These are phyloP conservation scores for Sympetrum striolatum DNA, from an alignment of 2,888 invertebrate genomes.

Conservation along the genomic window DNA sequence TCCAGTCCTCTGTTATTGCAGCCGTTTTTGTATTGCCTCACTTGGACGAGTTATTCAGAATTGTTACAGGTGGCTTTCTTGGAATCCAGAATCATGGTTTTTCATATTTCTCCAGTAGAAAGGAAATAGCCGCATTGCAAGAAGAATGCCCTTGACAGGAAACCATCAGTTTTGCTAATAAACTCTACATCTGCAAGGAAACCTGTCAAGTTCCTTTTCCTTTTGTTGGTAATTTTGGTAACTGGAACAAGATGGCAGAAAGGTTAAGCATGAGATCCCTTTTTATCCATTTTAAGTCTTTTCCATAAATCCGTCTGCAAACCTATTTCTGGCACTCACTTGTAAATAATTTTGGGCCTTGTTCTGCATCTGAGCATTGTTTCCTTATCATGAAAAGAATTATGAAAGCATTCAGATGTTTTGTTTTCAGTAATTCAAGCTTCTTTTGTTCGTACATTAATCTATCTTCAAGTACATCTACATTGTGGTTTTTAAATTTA, in stretches of 20 bases:
- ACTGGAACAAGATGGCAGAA: constrained; percentile 6
- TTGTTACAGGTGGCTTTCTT: background rate
- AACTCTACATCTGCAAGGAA: background rate
- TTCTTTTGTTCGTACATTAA: constrained; percentile 28
- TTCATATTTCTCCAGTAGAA: background rate
- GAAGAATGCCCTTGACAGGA: background rate
- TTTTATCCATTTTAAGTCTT: constrained; percentile 30
- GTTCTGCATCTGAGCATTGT: constrained; percentile 39
- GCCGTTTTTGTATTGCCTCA: background rate
- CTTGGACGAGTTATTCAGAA: background rate
- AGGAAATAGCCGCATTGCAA: background rate
- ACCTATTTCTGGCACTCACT: constrained; percentile 43
- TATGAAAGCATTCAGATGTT: constrained; percentile 42
- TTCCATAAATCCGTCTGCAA: constrained; percentile 33
- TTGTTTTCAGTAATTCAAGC: constrained; percentile 36
- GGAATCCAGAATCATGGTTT: constrained; percentile 16
- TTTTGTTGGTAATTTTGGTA: constrained; percentile 17
- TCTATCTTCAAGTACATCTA: constrained; percentile 24
- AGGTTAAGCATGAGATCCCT: constrained; percentile 25
- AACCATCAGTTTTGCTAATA: constrained; percentile 7
- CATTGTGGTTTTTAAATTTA: constrained; percentile 34
- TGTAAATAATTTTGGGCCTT: constrained; percentile 42
- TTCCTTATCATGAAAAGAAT: constrained; percentile 35
- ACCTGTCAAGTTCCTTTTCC: background rate
- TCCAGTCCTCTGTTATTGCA: background rate